Conservation (phyloP, 2,888 invertebrate genomes). For the Acrobasis repandana region DNA sequence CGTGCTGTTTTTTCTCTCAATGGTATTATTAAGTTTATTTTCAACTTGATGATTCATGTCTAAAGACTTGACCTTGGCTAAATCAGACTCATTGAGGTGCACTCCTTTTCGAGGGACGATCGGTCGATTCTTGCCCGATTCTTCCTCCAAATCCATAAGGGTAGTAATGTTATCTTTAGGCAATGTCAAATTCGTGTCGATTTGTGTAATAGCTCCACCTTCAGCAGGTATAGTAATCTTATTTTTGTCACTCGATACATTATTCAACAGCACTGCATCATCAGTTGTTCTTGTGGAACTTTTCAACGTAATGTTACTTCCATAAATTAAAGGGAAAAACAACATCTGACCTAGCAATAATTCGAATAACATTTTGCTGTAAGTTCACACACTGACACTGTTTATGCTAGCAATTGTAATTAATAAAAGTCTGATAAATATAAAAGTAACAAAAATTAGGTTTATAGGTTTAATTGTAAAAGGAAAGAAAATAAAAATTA, state of each 20-base stretch:
- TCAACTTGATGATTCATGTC: constrained; percentile 26
- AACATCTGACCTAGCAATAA: constrained; percentile 17
- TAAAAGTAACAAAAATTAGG: constrained; percentile 25
- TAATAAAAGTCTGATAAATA: not conserved
- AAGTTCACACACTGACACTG: constrained; percentile 26
- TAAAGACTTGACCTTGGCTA: constrained; percentile 25
- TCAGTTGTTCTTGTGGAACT: not conserved
- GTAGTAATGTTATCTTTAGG: constrained; percentile 46
- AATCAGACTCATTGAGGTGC: constrained; percentile 29
- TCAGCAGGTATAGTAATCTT: constrained; percentile 51
- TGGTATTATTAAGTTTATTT: constrained; percentile 20
- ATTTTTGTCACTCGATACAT: constrained; percentile 35
- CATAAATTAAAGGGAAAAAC: constrained; percentile 22
- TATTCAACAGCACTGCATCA: not conserved
- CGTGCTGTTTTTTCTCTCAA: constrained; percentile 33
- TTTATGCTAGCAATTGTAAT: constrained; percentile 20
- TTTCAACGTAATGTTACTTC: constrained; percentile 22
- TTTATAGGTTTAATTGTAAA: not conserved
- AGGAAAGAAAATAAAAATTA: too few species aligned
- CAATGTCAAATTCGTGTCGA: constrained; percentile 41
- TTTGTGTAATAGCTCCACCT: constrained; percentile 54
- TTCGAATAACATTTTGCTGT: constrained; percentile 21
- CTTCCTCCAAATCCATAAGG: constrained; percentile 49
- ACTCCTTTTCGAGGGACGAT: constrained; percentile 55
- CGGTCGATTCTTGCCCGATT: constrained; percentile 47